These are phyloP conservation scores for Gerris lacustris DNA, from an alignment of 2,888 invertebrate genomes.

Conservation along the genomic window DNA sequence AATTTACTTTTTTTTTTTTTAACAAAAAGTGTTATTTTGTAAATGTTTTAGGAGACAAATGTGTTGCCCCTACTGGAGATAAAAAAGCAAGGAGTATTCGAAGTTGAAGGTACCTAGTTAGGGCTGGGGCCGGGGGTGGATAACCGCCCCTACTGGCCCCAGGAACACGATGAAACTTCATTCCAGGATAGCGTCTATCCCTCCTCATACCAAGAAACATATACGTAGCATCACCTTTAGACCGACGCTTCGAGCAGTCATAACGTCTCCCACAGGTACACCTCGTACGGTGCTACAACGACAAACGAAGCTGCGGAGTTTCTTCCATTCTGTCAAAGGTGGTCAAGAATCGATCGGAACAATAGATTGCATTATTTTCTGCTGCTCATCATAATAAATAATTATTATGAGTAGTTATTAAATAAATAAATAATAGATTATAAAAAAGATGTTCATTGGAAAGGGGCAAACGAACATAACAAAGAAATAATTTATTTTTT, in stretches of 20 bases:
- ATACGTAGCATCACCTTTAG: constrained; percentile 22
- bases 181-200: neutral
- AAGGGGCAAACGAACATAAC: too few species aligned
- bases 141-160: constrained; percentile 26
- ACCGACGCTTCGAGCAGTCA: neutral
- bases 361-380: too few species aligned
- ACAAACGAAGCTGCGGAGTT: too few species aligned
- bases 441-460: too few species aligned
- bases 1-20: neutral
- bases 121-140: constrained; percentile 25
- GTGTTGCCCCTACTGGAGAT: constrained; percentile 53
- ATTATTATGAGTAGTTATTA: too few species aligned
- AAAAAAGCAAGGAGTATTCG: constrained; percentile 44
- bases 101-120: constrained; percentile 42
- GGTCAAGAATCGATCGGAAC: too few species aligned
- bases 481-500: too few species aligned
- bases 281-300: too few species aligned
- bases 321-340: too few species aligned
- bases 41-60: constrained; percentile 44
- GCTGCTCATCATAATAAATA: too few species aligned
- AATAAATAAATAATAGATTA: too few species aligned
- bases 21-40: neutral
- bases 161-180: constrained; percentile 21
- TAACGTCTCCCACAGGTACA: too few species aligned
- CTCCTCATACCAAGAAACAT: constrained; percentile 23